These are phyloP conservation scores for Nesogale talazaci DNA, from an alignment of 2,113 vertebrate genomes.

Conservation along the genomic window DNA sequence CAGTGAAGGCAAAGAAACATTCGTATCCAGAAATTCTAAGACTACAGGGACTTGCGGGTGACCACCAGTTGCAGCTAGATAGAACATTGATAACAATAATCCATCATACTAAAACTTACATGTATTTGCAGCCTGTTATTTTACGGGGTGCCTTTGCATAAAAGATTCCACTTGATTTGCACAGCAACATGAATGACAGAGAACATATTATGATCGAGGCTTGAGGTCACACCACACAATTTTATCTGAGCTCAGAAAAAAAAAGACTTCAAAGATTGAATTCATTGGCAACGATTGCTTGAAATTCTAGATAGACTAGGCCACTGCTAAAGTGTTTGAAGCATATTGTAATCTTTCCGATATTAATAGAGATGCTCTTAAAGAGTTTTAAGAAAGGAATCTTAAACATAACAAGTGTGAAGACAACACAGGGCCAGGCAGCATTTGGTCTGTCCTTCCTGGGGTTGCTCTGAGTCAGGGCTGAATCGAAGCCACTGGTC, in stretches of 20 bases:
- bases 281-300: not conserved
- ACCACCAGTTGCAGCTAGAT: not conserved
- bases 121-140: not conserved
- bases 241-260: not conserved
- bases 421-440: too few relatives aligned
- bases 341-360: not conserved
- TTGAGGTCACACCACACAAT: not conserved
- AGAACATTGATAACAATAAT: not conserved
- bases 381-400: too few relatives aligned
- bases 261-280: slow-evolving; percentile 8
- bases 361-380: too few relatives aligned
- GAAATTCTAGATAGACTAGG: not conserved
- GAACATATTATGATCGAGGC: not conserved
- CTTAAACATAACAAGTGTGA: too few relatives aligned
- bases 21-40: not conserved
- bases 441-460: too few relatives aligned
- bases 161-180: not conserved
- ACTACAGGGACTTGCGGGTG: not conserved
- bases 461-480: too few relatives aligned
- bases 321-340: not conserved
- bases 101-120: not conserved
- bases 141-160: not conserved
- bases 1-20: not conserved
- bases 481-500: too few relatives aligned
- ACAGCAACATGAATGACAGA: not conserved